Evolutionary conservation across 2,888 invertebrate genomes (phyloP).

Genomic region (Antitype chi): DNA sequence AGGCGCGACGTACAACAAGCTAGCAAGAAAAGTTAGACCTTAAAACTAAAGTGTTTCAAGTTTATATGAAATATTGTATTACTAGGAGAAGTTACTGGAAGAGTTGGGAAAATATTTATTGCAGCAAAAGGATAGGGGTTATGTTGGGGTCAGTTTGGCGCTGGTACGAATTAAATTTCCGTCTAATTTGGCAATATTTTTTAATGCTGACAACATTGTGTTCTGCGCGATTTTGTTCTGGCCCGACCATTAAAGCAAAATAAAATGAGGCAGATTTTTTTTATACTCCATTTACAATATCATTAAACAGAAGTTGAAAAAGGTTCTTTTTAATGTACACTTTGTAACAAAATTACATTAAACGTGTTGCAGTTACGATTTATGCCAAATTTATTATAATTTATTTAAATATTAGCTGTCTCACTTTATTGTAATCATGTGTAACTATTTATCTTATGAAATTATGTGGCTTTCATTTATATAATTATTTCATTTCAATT

Average conservation of each 20-base stretch:
- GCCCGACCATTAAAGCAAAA: not conserved
- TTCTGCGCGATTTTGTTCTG: not conserved
- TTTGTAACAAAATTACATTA: too few relatives aligned
- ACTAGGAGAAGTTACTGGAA: not conserved
- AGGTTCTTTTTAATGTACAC: too few relatives aligned
- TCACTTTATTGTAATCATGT: too few relatives aligned
- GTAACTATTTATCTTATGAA: too few relatives aligned
- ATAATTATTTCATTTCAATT: too few relatives aligned
- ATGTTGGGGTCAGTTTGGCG: not conserved
- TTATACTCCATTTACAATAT: too few relatives aligned
- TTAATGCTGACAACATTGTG: not conserved
- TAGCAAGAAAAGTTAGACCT: conserved; percentile 7
- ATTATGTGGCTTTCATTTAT: too few relatives aligned
- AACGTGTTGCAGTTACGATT: too few relatives aligned
- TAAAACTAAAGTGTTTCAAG: conserved; percentile 5
- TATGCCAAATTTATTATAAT: too few relatives aligned
- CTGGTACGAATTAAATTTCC: not conserved
- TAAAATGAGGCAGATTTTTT: too few relatives aligned
- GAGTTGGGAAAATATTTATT: not conserved
- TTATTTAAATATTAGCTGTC: too few relatives aligned
- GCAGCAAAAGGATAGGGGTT: not conserved
- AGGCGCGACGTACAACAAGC: conserved; percentile 4
- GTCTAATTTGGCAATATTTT: not conserved
- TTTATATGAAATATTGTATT: conserved; percentile 15
- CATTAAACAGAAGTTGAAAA: too few relatives aligned